phyloP scores from a whole-genome alignment of 30 jellyfish, hydroid and myxozoan genomes.

The Aurelia sp. region DNA sequence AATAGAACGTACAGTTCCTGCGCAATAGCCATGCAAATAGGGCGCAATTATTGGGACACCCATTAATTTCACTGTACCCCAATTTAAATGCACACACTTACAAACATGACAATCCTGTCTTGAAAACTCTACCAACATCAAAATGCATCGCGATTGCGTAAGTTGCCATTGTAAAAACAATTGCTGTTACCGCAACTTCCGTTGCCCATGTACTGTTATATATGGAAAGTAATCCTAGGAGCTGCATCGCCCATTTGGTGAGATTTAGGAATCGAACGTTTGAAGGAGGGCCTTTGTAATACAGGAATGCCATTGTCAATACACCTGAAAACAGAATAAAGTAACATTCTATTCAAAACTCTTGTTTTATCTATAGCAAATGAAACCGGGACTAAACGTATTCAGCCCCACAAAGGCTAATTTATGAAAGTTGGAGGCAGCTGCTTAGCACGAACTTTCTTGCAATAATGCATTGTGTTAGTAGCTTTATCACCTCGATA shows the following conservation, averaged over 20 bases:
- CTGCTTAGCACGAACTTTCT: too few relatives aligned
- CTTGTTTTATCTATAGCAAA: too few relatives aligned
- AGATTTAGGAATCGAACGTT: conserved; percentile 76
- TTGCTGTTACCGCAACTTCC: conserved; percentile 87
- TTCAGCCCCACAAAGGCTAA: too few relatives aligned
- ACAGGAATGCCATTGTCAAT: conserved; percentile 74
- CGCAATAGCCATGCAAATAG: too few relatives aligned
- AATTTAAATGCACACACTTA: background rate
- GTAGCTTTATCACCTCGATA: too few relatives aligned
- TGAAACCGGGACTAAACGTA: too few relatives aligned
- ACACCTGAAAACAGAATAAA: conserved; percentile 54
- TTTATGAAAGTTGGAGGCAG: too few relatives aligned
- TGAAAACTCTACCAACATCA: conserved; percentile 6
- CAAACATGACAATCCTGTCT: conserved; percentile 8
- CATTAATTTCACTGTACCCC: too few relatives aligned
- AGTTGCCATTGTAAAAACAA: conserved; percentile 40
- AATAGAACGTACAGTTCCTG: too few relatives aligned
- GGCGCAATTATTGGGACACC: too few relatives aligned
- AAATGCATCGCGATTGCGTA: conserved; percentile 10
- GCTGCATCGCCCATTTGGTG: conserved; percentile 85
- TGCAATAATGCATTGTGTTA: too few relatives aligned
- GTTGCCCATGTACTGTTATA: conserved; percentile 76
- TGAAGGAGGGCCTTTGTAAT: conserved; percentile 90
- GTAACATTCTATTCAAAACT: too few relatives aligned
- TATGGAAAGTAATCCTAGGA: conserved; percentile 64